Percentiles rank a stretch among this genome's conserved stretches.
phyloP scores from a whole-genome alignment of 2,888 invertebrate species.

The Leptinotarsa peninsularis region DNA sequence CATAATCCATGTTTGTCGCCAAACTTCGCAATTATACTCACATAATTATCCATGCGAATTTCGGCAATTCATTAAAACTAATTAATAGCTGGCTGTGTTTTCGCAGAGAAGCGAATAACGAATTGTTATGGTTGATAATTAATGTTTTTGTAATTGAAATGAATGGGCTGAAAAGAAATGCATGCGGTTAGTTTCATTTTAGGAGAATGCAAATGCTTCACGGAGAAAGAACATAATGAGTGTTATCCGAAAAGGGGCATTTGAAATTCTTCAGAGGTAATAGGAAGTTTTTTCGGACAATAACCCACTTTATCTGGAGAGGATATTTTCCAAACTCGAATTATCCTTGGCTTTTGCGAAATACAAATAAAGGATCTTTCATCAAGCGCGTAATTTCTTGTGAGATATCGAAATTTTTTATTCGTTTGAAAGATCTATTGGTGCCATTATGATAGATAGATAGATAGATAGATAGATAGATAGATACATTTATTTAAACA shows the following conservation, averaged over 20 bases:
- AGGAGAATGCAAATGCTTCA: neutral
- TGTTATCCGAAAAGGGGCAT: neutral
- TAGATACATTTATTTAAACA: too few relatives aligned
- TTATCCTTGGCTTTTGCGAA: too few relatives aligned
- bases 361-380: too few relatives aligned
- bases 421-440: too few relatives aligned
- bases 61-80: neutral
- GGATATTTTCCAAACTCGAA: too few relatives aligned
- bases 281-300: neutral
- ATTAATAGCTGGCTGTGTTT: neutral
- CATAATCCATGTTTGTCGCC: too few relatives aligned
- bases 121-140: neutral
- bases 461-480: too few relatives aligned
- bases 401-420: too few relatives aligned
- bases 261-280: neutral
- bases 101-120: neutral
- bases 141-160: conserved; percentile 10
- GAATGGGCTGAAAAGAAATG: neutral
- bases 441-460: too few relatives aligned
- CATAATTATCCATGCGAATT: neutral
- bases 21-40: neutral
- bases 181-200: conserved; percentile 4
- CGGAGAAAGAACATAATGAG: neutral
- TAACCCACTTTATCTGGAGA: too few relatives aligned
- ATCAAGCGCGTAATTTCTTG: too few relatives aligned